A percentile compares a stretch with the other conserved stretches of the same genome.
Evolutionary conservation across 2,888 invertebrate genomes (phyloP).

Genomic region (Cantharis flavilabris): DNA sequence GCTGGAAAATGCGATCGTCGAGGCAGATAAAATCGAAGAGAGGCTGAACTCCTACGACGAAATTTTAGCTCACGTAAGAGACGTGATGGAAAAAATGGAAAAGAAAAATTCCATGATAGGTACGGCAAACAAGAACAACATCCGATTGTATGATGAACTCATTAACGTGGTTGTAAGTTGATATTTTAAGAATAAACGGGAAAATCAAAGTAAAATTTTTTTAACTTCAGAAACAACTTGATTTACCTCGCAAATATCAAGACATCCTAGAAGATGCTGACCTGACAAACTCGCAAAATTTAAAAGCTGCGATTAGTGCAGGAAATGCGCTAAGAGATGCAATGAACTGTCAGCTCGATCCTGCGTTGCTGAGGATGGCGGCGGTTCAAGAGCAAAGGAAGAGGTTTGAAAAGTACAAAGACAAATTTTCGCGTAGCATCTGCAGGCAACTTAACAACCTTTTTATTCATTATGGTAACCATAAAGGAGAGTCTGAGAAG

Average conservation of each 20-base stretch:
- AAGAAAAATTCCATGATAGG: slow-evolving; percentile 88
- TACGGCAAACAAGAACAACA: slow-evolving; percentile 84
- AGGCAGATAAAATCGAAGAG: slow-evolving; percentile 73
- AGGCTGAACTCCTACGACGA: slow-evolving; percentile 81
- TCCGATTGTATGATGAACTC: slow-evolving; percentile 76
- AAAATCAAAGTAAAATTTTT: slow-evolving; percentile 18
- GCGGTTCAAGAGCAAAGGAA: slow-evolving; percentile 83
- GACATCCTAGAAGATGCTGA: slow-evolving; percentile 74
- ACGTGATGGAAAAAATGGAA: slow-evolving; percentile 89
- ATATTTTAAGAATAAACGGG: slow-evolving; percentile 1
- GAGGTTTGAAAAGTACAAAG: slow-evolving; percentile 75
- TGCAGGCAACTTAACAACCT: slow-evolving; percentile 92
- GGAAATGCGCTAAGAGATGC: slow-evolving; percentile 76
- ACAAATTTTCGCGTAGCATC: slow-evolving; percentile 80
- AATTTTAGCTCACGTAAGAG: slow-evolving; percentile 80
- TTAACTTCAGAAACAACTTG: slow-evolving; percentile 64
- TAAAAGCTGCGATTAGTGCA: slow-evolving; percentile 68
- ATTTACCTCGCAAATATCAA: slow-evolving; percentile 70
- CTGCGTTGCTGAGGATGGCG: slow-evolving; percentile 66
- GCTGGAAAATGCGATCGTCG: slow-evolving; percentile 76
- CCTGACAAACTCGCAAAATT: slow-evolving; percentile 66
- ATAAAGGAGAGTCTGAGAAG: slow-evolving; percentile 67
- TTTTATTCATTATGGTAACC: slow-evolving; percentile 87
- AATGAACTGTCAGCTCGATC: slow-evolving; percentile 70
- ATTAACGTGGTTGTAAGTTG: slow-evolving; percentile 74